Percentiles rank a stretch among this genome's conserved stretches.
phyloP scores from a whole-genome alignment of 2,888 invertebrate species.

The Entomobrya multifasciata region DNA sequence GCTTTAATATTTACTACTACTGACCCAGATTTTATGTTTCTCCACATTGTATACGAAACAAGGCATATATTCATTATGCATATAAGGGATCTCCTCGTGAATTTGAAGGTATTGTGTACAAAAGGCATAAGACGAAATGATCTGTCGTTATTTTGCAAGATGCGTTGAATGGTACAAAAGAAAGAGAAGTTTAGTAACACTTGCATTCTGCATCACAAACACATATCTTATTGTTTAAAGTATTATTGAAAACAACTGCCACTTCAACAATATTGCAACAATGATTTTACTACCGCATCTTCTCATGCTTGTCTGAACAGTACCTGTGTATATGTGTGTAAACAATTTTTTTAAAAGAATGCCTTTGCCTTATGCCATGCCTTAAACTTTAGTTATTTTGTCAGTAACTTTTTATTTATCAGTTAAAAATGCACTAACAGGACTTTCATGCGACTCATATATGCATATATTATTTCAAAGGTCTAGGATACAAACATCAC shows the following conservation, averaged over 20 bases:
- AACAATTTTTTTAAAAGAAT: constrained; percentile 12
- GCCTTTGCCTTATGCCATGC: background rate
- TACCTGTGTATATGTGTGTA: background rate
- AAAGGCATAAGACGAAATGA: constrained; percentile 10
- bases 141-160: background rate
- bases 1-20: constrained; percentile 18
- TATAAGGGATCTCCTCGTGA: background rate
- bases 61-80: constrained; percentile 27
- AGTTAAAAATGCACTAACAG: background rate
- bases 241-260: background rate
- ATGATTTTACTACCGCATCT: constrained; percentile 35
- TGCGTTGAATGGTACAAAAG: background rate
- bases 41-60: background rate
- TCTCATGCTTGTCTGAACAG: background rate
- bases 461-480: constrained; percentile 9
- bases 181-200: background rate
- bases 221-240: background rate
- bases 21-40: constrained; percentile 61
- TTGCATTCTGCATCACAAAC: background rate
- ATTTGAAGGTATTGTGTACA: background rate
- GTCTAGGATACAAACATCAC: constrained; percentile 4
- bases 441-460: background rate
- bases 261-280: constrained; percentile 32
- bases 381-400: background rate
- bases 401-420: background rate